Base-by-base conservation (phyloP, 1,140 invertebrate genomes). In the Eupeodes corollae region DNA sequence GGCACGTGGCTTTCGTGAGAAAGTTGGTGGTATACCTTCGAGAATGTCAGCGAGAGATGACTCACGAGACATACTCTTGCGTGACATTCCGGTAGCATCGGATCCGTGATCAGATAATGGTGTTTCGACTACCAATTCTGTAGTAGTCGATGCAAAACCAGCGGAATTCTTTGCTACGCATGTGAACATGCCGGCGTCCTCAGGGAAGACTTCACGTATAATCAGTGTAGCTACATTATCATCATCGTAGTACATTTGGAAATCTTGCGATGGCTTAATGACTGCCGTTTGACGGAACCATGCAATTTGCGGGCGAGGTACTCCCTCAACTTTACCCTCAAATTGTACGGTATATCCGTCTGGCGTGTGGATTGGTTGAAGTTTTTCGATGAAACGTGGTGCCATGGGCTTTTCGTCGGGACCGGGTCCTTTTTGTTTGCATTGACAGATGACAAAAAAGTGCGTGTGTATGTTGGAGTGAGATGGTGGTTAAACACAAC, bases 121-220 rank as follows among this genome's bases (percentile, higher is more conserved):
- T 39, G 82, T 81, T 71, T 94, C 88, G 0, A 96, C 88, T 19
- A 83, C 78, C 12, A 97, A 68, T 66, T 93, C 90, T 1, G 92
- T 91, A 6, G 90, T 89, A 58, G 86, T 90, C 0, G 89, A 89
- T 1, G 91, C 88, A 69, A 88, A 92, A 21, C 96, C 96, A 35
- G 87, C 87, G 5, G 85, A 77, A 67, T 98, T 99, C 64, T 96
- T 95, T 12, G 93, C 90, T 12, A 98, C 88, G 58, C 93, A 95
- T 0, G 92, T 97, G 68, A 96, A 98, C 39, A 84, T 86, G 3
- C 93, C 95, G 2, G 92, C 88, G 70, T 99, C 95, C 75, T 98
- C 94, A 0, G 92, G 90, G 69, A 93, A 95, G 1, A 96, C 90
- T 76, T 98, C 94, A 44, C 83, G 80, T 52, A 98, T 96, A 16